phyloP scores from a whole-genome alignment of 2,888 invertebrate species.

The Andrena haemorrhoa region DNA sequence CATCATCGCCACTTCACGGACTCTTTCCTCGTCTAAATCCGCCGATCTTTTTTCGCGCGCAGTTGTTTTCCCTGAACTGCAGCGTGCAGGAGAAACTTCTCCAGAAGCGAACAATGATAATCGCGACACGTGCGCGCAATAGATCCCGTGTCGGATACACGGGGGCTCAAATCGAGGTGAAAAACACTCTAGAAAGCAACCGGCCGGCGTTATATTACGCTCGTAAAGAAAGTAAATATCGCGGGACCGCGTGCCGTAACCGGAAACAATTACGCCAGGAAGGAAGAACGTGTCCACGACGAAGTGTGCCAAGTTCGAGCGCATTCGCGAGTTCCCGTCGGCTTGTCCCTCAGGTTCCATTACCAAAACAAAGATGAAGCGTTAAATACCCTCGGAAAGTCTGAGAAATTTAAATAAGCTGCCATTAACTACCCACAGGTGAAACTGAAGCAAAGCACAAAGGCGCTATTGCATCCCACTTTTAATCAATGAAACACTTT shows the following conservation, averaged over 20 bases:
- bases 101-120: not conserved
- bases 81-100: conserved; percentile 1
- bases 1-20: conserved; percentile 36
- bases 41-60: not conserved
- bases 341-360: not conserved
- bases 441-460: not conserved
- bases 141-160: not conserved
- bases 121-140: not conserved
- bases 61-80: not conserved
- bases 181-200: conserved; percentile 52
- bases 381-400: too few relatives aligned
- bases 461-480: not conserved
- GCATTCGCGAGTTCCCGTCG: not conserved
- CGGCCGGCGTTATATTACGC: conserved; percentile 48
- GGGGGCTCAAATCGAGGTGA: conserved; percentile 51
- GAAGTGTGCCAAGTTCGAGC: conserved; percentile 59
- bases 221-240: conserved; percentile 65
- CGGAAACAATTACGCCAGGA: conserved; percentile 55
- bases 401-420: too few relatives aligned
- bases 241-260: conserved; percentile 56
- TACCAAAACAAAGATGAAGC: too few relatives aligned
- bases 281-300: conserved; percentile 40
- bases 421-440: not conserved
- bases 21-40: conserved; percentile 29
- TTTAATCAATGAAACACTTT: conserved; percentile 23